Conservation (phyloP, 2,113 vertebrate species). For the Pseudorasbora parva region DNA sequence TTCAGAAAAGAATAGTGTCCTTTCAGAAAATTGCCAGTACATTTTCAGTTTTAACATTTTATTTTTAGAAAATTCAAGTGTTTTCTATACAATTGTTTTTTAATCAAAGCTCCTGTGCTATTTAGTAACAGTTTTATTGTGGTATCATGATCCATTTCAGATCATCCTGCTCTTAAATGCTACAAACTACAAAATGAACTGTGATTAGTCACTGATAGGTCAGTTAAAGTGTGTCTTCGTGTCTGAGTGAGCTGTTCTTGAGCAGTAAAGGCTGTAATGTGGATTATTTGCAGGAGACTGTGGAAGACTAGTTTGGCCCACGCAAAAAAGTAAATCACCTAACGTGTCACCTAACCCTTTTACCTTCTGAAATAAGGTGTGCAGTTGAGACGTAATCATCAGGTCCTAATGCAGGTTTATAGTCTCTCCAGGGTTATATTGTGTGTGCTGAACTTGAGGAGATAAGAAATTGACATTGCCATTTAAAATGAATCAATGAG, state of each 20-base stretch:
- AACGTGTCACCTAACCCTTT: background rate
- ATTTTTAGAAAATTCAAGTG: no score
- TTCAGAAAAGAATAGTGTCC: no score
- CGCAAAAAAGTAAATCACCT: background rate
- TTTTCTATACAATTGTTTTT: no score
- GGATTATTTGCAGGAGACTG: background rate
- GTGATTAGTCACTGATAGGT: no score
- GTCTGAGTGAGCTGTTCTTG: background rate
- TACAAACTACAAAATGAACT: no score
- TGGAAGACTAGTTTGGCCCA: background rate
- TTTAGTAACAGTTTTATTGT: no score
- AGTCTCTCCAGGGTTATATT: background rate
- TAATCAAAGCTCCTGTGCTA: no score
- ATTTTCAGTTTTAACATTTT: no score
- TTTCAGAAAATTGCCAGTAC: no score
- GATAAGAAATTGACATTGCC: slow-evolving; percentile 27
- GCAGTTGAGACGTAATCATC: background rate
- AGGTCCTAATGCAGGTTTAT: slow-evolving; percentile 11
- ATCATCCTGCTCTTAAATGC: no score
- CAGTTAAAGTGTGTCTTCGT: background rate
- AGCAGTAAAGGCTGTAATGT: background rate
- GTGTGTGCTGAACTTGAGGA: slow-evolving; percentile 9
- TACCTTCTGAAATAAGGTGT: background rate
- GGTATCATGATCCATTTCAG: no score
- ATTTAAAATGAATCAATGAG: slow-evolving; percentile 26